Base-by-base conservation (phyloP, 2,113 vertebrate genomes). In the Dunckerocampus dactyliophorus region DNA sequence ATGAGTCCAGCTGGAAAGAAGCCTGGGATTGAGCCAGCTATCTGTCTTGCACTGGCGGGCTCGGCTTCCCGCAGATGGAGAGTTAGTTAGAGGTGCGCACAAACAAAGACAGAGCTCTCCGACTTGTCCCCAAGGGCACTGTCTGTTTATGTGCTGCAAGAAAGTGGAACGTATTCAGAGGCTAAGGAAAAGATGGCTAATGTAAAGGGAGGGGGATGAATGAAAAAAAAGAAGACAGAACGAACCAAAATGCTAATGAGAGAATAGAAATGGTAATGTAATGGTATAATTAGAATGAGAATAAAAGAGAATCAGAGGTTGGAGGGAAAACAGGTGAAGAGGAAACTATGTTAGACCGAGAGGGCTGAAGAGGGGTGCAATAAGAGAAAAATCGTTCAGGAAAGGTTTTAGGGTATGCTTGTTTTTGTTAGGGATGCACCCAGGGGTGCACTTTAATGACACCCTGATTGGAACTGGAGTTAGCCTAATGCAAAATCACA, bases 1-100 rank as follows among this genome's bases (percentile, higher is more conserved):
- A 64, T 56, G 61, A 67, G 78, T 68, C 83, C 78, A 78, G 80
- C 75, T 57, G 71, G 76, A 82, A 72, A 83, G 84, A 77, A 75
- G 74, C 47, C 78, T 87, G 88, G 85, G 75, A 74, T 60, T 56
- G 75, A 74, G 88, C 86, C 87, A 88, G 80, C 74, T 77, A 83
- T 83, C 82, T 82, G 85, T 84, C 82, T 79, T 75, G 77, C 75
- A 69, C 83, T 79, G 82, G 84, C 79, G 82, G 84, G 83, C 74
- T 76, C 75, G 80, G 85, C 81, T 85, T 80, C 82, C 80, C 59
- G 72, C 82, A 87, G 86, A 86, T 83, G 77, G 82, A 82, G 81
- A 85, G 87, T 87, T 87, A 87, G 86, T 87, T 85, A 86, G 85
- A 83, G 81, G 82, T 81, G 74, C 83, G 74, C 72, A 71, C 68